Percentiles rank a stretch among this genome's conserved stretches.
phyloP scores from a whole-genome alignment of 2,113 vertebrate species.

The Formicarius rufipectus region DNA sequence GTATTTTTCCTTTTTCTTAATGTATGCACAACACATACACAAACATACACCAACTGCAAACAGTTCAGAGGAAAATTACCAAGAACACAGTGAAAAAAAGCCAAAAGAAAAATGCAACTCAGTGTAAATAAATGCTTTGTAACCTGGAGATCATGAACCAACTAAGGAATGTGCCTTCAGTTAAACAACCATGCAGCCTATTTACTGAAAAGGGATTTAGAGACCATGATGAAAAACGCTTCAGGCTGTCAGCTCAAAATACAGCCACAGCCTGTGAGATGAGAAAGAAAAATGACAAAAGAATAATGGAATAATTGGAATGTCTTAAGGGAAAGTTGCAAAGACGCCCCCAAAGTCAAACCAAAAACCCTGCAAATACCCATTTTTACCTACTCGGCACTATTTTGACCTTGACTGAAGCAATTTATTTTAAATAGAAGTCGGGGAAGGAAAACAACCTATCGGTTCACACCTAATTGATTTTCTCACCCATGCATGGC shows the following conservation, averaged over 20 bases:
- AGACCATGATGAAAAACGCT: neutral
- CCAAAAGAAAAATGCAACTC: constrained; percentile 66
- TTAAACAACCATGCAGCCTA: constrained; percentile 65
- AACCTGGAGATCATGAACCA: constrained; percentile 65
- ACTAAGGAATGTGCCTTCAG: constrained; percentile 51
- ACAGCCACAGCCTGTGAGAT: constrained; percentile 62
- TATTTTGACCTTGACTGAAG: neutral
- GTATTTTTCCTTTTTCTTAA: neutral
- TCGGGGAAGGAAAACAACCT: neutral
- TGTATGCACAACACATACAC: neutral
- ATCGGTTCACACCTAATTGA: neutral
- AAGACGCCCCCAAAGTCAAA: neutral
- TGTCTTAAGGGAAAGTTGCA: neutral
- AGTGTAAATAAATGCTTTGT: constrained; percentile 64
- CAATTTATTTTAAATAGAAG: neutral
- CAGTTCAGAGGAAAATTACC: constrained; percentile 39
- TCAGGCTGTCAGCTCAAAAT: constrained; percentile 51
- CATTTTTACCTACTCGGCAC: neutral
- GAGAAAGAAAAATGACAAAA: constrained; percentile 16
- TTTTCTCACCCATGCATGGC: constrained; percentile 12
- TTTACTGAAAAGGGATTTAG: constrained; percentile 63
- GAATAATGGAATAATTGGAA: constrained; percentile 27
- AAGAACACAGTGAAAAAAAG: constrained; percentile 55
- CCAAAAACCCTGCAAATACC: neutral
- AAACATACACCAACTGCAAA: constrained; percentile 15